phyloP scores from a whole-genome alignment of 2,888 invertebrate genomes.

The Dioctria rufipes region DNA sequence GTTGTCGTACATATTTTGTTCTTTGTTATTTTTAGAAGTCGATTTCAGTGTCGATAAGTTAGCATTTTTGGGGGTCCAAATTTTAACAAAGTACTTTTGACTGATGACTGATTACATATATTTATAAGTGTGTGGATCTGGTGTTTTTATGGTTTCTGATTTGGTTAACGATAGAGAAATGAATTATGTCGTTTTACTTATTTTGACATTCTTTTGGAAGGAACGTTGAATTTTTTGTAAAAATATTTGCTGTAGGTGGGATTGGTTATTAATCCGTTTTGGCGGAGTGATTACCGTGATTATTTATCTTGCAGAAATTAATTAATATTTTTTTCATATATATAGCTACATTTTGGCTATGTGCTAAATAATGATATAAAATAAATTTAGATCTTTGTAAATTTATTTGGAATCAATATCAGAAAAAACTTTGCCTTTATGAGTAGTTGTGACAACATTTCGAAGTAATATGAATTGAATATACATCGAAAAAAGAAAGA shows the following conservation, averaged over 20 bases:
- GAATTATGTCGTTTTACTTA: background rate
- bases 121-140: constrained; percentile 7
- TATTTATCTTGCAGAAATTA: too few species aligned
- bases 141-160: constrained; percentile 22
- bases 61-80: constrained; percentile 24
- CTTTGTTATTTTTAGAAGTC: constrained; percentile 25
- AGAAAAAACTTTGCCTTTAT: too few species aligned
- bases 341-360: too few species aligned
- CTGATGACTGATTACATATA: constrained; percentile 31
- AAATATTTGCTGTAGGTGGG: background rate
- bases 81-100: constrained; percentile 11
- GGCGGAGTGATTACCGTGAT: too few species aligned
- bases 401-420: too few species aligned
- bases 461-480: too few species aligned
- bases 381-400: too few species aligned
- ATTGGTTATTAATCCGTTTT: background rate
- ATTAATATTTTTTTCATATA: too few species aligned
- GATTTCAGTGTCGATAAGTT: constrained; percentile 30
- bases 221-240: background rate
- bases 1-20: constrained; percentile 33
- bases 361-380: too few species aligned
- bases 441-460: too few species aligned
- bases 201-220: background rate
- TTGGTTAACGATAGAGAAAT: background rate
- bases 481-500: too few species aligned